These are phyloP conservation scores for Nesoenas mayeri DNA, from an alignment of 2,113 vertebrate species.

Conservation along the genomic window DNA sequence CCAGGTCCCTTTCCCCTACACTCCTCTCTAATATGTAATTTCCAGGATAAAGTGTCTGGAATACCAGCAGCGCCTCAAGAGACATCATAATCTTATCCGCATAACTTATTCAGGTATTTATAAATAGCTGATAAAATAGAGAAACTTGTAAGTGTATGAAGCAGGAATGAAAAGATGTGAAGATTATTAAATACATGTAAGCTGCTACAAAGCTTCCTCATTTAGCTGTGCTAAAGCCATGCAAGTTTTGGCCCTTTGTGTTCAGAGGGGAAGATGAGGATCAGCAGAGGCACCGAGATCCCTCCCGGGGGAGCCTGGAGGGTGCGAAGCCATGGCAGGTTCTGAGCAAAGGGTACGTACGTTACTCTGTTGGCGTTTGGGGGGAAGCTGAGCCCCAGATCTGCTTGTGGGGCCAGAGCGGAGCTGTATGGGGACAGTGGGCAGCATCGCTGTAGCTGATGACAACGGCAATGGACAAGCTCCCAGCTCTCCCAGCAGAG, in stretches of 20 bases:
- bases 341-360: accelerated
- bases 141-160: neutral
- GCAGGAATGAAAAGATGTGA: neutral
- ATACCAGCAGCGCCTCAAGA: neutral
- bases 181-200: neutral
- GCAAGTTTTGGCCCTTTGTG: neutral
- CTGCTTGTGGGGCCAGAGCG: neutral
- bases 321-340: accelerated
- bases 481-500: neutral
- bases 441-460: neutral
- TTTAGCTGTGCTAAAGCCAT: neutral
- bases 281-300: neutral
- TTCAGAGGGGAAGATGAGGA: accelerated
- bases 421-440: accelerated
- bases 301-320: neutral
- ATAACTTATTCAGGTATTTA: neutral
- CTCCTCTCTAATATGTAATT: too few species aligned
- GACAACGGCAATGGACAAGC: neutral
- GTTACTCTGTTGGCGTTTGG: neutral
- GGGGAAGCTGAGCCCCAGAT: neutral
- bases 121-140: neutral
- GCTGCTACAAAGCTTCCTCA: neutral
- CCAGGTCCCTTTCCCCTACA: too few species aligned
- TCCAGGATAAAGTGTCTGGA: neutral
- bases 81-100: neutral